These are phyloP conservation scores for Bursaphelenchus mucronatus DNA, from an alignment of 1,140 invertebrate species.

Conservation along the genomic window DNA sequence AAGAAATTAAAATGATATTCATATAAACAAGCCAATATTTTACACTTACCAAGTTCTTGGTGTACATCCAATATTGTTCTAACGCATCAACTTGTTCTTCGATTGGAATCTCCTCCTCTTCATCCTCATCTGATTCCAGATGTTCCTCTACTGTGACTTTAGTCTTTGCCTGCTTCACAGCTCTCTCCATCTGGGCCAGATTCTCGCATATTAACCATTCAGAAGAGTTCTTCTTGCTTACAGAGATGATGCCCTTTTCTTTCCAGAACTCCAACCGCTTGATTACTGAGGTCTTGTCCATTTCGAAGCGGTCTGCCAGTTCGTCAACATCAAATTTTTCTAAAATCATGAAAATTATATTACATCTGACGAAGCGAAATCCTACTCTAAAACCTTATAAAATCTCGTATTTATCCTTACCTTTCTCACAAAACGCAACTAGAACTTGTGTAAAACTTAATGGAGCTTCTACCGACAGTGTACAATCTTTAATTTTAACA, in stretches of 20 bases:
- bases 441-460: conserved; percentile 90
- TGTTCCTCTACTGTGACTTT: conserved; percentile 71
- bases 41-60: conserved; percentile 69
- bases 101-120: conserved; percentile 72
- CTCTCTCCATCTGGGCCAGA: conserved; percentile 58
- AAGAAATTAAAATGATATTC: conserved; percentile 18
- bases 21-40: conserved; percentile 69
- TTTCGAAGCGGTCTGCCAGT: conserved; percentile 17
- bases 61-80: conserved; percentile 74
- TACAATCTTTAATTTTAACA: conserved; percentile 79
- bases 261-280: conserved; percentile 74
- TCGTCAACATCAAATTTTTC: conserved; percentile 28
- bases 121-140: conserved; percentile 59
- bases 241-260: conserved; percentile 9
- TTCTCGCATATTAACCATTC: conserved; percentile 68
- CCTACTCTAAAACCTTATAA: background rate
- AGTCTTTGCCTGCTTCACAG: conserved; percentile 68
- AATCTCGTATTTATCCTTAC: conserved; percentile 62
- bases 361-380: no score
- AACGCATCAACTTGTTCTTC: conserved; percentile 90
- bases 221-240: background rate
- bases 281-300: conserved; percentile 74
- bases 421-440: conserved; percentile 84
- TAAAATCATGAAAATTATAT: conserved; percentile 24
- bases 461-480: conserved; percentile 76